phyloP scores from a whole-genome alignment of 1,140 invertebrate species.

The Brachionus rotundiformis region DNA sequence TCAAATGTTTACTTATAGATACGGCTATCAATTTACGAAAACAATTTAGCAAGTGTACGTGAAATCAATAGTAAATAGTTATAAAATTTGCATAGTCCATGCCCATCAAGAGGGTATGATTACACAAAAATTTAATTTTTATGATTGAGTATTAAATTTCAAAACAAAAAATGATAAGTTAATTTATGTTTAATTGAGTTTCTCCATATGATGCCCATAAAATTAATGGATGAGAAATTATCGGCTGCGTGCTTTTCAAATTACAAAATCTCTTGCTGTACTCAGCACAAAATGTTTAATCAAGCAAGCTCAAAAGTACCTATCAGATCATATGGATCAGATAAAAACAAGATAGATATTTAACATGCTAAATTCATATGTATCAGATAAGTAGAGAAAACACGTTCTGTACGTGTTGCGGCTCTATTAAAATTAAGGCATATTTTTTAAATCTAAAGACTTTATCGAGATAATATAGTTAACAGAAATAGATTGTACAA shows the following conservation, averaged over 20 bases:
- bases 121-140: neutral
- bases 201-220: neutral
- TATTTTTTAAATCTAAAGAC: neutral
- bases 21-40: neutral
- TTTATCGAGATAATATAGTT: slow-evolving; percentile 1
- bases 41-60: neutral
- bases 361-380: neutral
- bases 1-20: neutral
- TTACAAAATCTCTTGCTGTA: neutral
- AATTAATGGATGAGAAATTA: neutral
- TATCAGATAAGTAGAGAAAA: slow-evolving; percentile 10
- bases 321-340: slow-evolving; percentile 29
- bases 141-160: neutral
- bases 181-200: slow-evolving; percentile 1
- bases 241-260: neutral
- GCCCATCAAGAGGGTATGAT: neutral
- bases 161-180: neutral
- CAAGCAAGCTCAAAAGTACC: neutral
- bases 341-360: slow-evolving; percentile 1
- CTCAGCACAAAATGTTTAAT: neutral
- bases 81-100: neutral
- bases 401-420: slow-evolving; percentile 3
- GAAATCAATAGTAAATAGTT: neutral
- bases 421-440: neutral
- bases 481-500: neutral